Base-by-base conservation (phyloP, 2,797 vertebrate species). In the Loris lydekkerianus region DNA sequence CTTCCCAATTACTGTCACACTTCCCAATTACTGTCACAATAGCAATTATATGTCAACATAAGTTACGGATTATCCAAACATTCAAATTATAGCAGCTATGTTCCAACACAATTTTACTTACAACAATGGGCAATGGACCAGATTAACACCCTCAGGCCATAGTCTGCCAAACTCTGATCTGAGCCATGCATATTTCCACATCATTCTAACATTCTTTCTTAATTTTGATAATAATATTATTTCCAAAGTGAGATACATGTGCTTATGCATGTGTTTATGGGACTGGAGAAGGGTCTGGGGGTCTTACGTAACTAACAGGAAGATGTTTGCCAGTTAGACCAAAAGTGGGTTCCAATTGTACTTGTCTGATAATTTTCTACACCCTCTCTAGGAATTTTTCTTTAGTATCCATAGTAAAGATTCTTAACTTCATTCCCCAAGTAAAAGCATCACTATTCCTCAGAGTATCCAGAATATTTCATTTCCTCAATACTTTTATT, bases 51-150 rank as follows among this genome's bases (percentile, higher is more conserved):
- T 76, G 49, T 76, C 73, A n/a, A 53, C 18, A 11, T 20, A 37
- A n/a, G 27, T 31, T 49, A 29, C 31, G 27, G 43, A 31, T 27
- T 43, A 49, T 43, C 21, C n/a, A 70, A 23, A 76, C 29, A 76
- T 53, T 77, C 46, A 20, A 77, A n/a, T 46, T 31, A 20, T 2
- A 76, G 43, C 29, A 31, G 17, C 5, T 85, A 17, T 78, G 14
- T 69, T 93, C 49, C n/a, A 75, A 27, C 53, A 37, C 56, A 77
- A 83, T 88, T 67, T 84, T 88, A 78, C 40, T 83, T 84, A 27
- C 10, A 31, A 40, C 46, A 94, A 9, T 2, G 43, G 7, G 1
- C 27, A 70, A 31, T 10, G 4, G 15, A 1, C 5, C 18, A 75
- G 10, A 61, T 67, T 89, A 75, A 73, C 40, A 21, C 72, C 21